A percentile compares a stretch with the other conserved stretches of the same genome.
These are phyloP conservation scores for Malurus leucopterus DNA, from an alignment of 2,797 vertebrate genomes.

Conservation along the genomic window DNA sequence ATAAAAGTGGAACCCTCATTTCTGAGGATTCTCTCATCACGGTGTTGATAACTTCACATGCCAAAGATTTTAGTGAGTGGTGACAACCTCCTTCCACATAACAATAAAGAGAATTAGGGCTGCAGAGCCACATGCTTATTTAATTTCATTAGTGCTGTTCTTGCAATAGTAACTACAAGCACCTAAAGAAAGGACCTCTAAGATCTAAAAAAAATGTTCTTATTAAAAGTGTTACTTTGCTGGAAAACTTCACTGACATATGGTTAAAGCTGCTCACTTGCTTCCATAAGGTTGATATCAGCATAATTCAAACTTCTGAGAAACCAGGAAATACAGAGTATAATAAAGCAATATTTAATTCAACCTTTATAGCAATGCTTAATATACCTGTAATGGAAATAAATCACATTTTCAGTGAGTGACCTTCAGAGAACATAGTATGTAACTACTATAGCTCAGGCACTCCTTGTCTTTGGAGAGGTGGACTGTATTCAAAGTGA, in stretches of 20 bases:
- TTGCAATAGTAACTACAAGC: background rate
- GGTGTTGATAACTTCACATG: background rate
- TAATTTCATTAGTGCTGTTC: background rate
- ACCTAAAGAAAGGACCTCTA: background rate
- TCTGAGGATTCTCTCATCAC: background rate
- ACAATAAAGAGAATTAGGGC: background rate
- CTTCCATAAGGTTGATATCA: background rate
- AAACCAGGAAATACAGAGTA: background rate
- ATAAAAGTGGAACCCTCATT: background rate
- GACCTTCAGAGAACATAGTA: background rate
- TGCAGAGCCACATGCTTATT: background rate
- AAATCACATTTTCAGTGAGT: background rate
- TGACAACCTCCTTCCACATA: background rate
- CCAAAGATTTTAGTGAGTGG: background rate
- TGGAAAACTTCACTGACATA: background rate
- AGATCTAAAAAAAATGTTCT: background rate
- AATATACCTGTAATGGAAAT: background rate
- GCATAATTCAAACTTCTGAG: background rate
- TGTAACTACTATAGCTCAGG: background rate
- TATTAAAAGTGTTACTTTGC: background rate
- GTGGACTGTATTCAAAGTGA: background rate
- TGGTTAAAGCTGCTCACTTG: background rate
- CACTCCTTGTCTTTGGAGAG: background rate
- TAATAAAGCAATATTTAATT: background rate
- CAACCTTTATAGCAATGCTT: background rate